Evolutionary conservation across 2,888 invertebrate genomes (phyloP).

Genomic region (Oscheius sp.): DNA sequence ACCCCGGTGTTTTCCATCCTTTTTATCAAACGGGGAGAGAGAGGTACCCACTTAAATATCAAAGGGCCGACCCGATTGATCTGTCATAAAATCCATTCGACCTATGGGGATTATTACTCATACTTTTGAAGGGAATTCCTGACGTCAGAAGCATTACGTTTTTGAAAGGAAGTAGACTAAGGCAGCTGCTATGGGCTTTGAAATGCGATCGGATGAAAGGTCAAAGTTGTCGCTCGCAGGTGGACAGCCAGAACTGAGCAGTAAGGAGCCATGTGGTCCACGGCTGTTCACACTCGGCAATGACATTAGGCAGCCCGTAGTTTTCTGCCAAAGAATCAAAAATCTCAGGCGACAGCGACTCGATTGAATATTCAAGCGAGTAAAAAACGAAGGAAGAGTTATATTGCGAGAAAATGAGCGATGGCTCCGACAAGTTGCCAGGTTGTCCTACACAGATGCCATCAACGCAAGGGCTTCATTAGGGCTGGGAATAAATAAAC

Average conservation of each 20-base stretch:
- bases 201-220: conserved; percentile 24
- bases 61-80: too few species aligned
- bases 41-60: too few species aligned
- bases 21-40: too few species aligned
- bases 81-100: too few species aligned
- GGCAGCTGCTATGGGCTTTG: background rate
- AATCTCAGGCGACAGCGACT: background rate
- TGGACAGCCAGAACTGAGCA: background rate
- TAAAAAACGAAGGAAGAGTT: background rate
- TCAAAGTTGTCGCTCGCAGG: conserved; percentile 17
- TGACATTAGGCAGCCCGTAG: background rate
- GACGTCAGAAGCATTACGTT: background rate
- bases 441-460: too few species aligned
- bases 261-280: background rate
- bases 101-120: too few species aligned
- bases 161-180: background rate
- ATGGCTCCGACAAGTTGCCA: too few species aligned
- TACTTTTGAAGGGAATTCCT: too few species aligned
- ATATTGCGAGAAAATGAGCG: background rate
- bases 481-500: too few species aligned
- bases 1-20: too few species aligned
- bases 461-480: too few species aligned
- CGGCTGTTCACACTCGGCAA: conserved; percentile 1
- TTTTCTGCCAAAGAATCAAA: background rate
- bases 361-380: conserved; percentile 6